These are phyloP conservation scores for Morpho achilles DNA, from an alignment of 2,888 invertebrate genomes.

Conservation along the genomic window DNA sequence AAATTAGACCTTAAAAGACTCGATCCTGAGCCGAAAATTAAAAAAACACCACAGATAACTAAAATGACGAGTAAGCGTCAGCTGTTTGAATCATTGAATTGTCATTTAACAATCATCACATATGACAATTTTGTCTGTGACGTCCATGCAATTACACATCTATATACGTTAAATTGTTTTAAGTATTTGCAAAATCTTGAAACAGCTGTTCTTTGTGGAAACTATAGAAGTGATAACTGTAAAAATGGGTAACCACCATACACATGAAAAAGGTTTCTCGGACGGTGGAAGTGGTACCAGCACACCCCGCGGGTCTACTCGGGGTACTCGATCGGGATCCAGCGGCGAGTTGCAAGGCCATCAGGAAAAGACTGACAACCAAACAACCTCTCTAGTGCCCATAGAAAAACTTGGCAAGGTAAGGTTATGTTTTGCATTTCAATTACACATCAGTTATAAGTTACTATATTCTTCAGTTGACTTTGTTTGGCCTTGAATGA, in stretches of 20 bases:
- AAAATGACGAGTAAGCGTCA: too few relatives aligned
- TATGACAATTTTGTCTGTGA: slow-evolving; percentile 8
- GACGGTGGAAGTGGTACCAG: slow-evolving; percentile 56
- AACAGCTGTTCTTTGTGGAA: slow-evolving; percentile 9
- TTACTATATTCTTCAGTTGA: slow-evolving; percentile 14
- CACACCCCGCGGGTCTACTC: slow-evolving; percentile 65
- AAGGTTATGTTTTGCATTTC: slow-evolving; percentile 28
- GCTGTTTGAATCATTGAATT: background rate
- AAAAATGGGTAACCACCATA: slow-evolving; percentile 63
- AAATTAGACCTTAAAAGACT: too few relatives aligned
- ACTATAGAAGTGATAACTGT: slow-evolving; percentile 13
- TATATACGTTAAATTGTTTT: slow-evolving; percentile 2
- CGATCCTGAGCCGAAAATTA: too few relatives aligned
- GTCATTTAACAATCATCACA: background rate
- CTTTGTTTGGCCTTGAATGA: slow-evolving; percentile 30
- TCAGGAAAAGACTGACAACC: slow-evolving; percentile 71
- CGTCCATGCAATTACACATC: slow-evolving; percentile 11
- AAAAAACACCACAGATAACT: too few relatives aligned
- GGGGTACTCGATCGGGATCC: slow-evolving; percentile 78
- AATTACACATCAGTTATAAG: background rate
- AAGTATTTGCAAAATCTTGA: slow-evolving; percentile 1
- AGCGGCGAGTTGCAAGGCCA: slow-evolving; percentile 81
- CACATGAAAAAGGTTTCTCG: slow-evolving; percentile 55
- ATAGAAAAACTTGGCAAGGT: slow-evolving; percentile 88
- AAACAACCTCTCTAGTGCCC: slow-evolving; percentile 82